phyloP scores from a whole-genome alignment of 2,113 vertebrate species.

The Nannospalax galili region DNA sequence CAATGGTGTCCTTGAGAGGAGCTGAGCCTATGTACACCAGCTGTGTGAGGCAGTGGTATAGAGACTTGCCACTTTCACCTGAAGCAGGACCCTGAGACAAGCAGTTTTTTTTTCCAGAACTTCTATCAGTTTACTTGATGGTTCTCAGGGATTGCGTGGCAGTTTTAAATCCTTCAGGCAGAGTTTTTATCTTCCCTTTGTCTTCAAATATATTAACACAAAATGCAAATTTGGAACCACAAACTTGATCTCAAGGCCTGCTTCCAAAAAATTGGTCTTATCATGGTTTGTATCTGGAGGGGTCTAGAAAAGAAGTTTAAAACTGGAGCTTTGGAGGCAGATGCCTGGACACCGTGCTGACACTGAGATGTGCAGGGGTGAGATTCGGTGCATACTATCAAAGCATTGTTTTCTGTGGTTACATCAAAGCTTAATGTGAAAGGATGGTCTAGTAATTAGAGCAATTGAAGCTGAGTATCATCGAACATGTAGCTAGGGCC shows the following conservation, averaged over 20 bases:
- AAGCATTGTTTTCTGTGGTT: not conserved
- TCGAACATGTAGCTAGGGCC: not conserved
- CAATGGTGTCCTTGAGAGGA: not conserved
- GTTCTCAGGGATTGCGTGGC: rapidly evolving
- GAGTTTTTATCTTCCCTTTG: not conserved
- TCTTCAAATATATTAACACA: not conserved
- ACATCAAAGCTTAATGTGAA: not conserved
- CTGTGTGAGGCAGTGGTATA: not conserved
- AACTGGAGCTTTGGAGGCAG: not conserved
- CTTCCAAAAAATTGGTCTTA: not conserved
- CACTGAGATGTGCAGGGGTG: not conserved
- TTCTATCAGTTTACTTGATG: not conserved
- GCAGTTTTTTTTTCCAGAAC: not conserved
- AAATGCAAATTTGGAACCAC: not conserved
- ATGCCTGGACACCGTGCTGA: not conserved
- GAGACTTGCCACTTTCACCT: rapidly evolving
- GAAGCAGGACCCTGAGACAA: too few species aligned
- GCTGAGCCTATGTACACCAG: not conserved
- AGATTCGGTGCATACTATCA: not conserved
- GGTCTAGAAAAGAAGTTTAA: not conserved
- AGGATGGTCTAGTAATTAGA: not conserved
- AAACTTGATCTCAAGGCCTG: not conserved
- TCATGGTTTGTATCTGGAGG: not conserved
- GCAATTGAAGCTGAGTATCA: not conserved
- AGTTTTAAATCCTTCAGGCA: not conserved